These are phyloP conservation scores for Dipodomys ordii DNA, from an alignment of 2,113 vertebrate genomes.

Conservation along the genomic window DNA sequence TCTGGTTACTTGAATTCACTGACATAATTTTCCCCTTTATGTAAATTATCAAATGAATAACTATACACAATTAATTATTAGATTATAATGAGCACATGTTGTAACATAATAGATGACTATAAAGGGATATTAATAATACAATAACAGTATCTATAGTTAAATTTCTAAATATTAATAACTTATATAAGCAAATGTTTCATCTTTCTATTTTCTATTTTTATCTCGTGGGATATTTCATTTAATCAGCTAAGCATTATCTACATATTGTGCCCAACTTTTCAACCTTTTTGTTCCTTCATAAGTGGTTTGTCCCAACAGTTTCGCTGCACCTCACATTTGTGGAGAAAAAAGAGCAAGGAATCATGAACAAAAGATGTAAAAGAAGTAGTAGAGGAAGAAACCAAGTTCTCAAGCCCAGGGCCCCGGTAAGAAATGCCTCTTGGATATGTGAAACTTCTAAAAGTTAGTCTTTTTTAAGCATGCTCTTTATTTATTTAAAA, in stretches of 20 bases:
- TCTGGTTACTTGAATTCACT: neutral
- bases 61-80: conserved; percentile 12
- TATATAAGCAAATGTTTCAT: conserved; percentile 7
- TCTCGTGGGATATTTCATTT: neutral
- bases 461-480: neutral
- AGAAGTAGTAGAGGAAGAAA: neutral
- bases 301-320: neutral
- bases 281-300: conserved; percentile 21
- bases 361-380: conserved; percentile 7
- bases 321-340: neutral
- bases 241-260: neutral
- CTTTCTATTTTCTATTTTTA: conserved; percentile 21
- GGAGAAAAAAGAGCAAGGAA: neutral
- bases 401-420: neutral
- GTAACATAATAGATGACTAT: neutral
- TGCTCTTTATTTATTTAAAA: conserved; percentile 4
- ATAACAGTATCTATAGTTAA: neutral
- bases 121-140: neutral
- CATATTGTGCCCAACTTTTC: neutral
- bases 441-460: neutral
- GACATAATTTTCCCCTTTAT: neutral
- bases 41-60: neutral
- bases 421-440: neutral
- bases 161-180: conserved; percentile 22
- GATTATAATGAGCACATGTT: neutral